Evolutionary conservation across 2,888 invertebrate genomes (phyloP).

Genomic region (Orthosia gracilis): DNA sequence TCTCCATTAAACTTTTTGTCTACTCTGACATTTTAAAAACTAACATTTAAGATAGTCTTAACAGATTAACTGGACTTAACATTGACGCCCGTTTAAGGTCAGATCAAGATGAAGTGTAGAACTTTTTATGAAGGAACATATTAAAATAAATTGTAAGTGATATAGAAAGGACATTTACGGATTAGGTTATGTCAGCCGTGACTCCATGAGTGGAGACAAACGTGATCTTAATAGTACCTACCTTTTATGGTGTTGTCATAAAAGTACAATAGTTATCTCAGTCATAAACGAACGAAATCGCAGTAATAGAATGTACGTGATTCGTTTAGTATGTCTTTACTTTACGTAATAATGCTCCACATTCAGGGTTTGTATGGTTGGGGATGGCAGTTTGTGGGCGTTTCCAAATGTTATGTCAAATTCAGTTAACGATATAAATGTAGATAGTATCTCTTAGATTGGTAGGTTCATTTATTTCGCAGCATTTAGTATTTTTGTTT

Average conservation of each 20-base stretch:
- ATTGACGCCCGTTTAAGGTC: constrained; percentile 44
- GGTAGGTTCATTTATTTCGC: background rate
- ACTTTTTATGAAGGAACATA: constrained; percentile 17
- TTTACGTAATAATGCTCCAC: constrained; percentile 55
- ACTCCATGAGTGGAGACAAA: constrained; percentile 50
- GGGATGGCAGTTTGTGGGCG: constrained; percentile 1
- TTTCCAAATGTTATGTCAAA: background rate
- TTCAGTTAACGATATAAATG: background rate
- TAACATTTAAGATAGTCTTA: constrained; percentile 23
- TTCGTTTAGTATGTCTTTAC: constrained; percentile 62
- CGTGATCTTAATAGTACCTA: constrained; percentile 42
- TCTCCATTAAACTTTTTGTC: background rate
- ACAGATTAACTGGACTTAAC: constrained; percentile 28
- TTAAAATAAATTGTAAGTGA: constrained; percentile 15
- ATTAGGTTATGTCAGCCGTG: constrained; percentile 43
- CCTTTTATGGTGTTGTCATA: constrained; percentile 65
- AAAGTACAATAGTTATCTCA: constrained; percentile 65
- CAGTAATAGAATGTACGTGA: constrained; percentile 71
- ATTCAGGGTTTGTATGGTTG: background rate
- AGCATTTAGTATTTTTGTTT: background rate
- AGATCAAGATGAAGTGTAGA: constrained; percentile 24
- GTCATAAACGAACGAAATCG: constrained; percentile 61
- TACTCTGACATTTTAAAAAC: constrained; percentile 38
- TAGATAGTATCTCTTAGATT: background rate
- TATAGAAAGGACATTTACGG: constrained; percentile 46